These are phyloP conservation scores for Paedocypris sp. DNA, from an alignment of 2,113 vertebrate species.

Conservation along the genomic window DNA sequence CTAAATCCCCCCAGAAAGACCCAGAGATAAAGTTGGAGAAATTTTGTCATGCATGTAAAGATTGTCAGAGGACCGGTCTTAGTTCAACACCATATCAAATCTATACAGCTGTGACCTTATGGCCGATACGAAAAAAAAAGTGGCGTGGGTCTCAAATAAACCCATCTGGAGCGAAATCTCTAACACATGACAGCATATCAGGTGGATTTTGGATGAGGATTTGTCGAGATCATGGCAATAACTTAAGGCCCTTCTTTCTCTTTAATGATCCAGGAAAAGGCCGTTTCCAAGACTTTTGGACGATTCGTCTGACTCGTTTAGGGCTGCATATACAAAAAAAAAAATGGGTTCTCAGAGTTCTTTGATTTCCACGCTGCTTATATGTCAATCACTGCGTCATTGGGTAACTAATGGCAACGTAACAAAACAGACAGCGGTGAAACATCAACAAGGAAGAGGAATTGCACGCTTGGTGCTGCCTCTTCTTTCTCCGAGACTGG, in stretches of 20 bases:
- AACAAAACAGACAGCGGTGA: constrained; percentile 32
- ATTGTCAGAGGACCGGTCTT: constrained; percentile 17
- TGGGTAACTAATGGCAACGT: constrained; percentile 33
- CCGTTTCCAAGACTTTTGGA: neutral
- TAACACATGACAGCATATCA: constrained; percentile 37
- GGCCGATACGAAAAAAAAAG: constrained; percentile 9
- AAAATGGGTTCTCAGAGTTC: neutral
- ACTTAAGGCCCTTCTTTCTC: constrained; percentile 5
- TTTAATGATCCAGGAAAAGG: constrained; percentile 4
- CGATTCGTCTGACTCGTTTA: neutral
- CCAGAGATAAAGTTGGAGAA: constrained; percentile 13
- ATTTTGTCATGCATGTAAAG: constrained; percentile 24
- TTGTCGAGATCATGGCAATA: constrained; percentile 9
- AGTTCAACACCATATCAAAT: constrained; percentile 31
- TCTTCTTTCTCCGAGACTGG: constrained; percentile 7
- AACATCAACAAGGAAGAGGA: constrained; percentile 24
- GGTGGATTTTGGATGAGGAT: constrained; percentile 27
- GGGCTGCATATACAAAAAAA: neutral
- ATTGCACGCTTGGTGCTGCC: constrained; percentile 5
- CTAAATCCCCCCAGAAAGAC: neutral
- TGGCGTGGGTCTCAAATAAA: constrained; percentile 27
- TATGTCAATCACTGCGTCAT: constrained; percentile 26
- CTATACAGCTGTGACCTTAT: constrained; percentile 37
- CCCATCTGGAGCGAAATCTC: constrained; percentile 41
- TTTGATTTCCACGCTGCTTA: constrained; percentile 31